Base-by-base conservation (phyloP, 2,797 vertebrate species). In the Helostoma temminkii region DNA sequence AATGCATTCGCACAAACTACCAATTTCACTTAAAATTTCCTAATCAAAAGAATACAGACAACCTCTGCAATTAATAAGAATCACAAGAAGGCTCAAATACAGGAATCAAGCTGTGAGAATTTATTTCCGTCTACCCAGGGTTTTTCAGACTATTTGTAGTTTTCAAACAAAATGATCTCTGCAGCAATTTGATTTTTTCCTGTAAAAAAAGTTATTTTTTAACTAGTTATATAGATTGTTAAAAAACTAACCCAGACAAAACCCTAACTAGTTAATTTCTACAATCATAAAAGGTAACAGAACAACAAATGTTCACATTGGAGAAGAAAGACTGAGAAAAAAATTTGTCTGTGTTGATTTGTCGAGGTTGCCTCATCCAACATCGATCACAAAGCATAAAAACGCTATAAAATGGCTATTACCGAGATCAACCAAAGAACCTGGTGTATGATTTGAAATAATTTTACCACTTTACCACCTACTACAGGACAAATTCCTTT, bases 61-160 rank as follows among this genome's bases (percentile, higher is more conserved):
- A 28, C 21, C 53, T 32, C 26, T 66, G 54, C 12, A 10, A 37
- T 22, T 24, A 69, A 45, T 11, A 57, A 43, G 49, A 15, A 42
- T 49, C 2, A 3, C 42, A 11, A 24, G 9, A 47, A 43, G 39
- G 19, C 10, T n/a, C 14, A 12, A 26, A 18, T 15, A 41, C 16
- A 39, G 2, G 18, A 6, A 6, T 26, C 24, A 54, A 22, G 19
- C 7, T 30, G 26, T 4, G 10, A 25, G 19, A 45, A 15, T 9
- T 22, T 22, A n/a, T 15, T 4, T 15, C 14, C 4, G 32, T 9
- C 12, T 22, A 2, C 3, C 22, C 19, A 53, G 32, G 30, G 9
- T 30, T 7, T n/a, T 37, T 37, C 15, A 15, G 2, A 62, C 4
- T 22, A 24, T 43, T 18, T 66, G 21, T 15, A 54, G 34, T 18